These are phyloP conservation scores for Tiliacea aurago DNA, from an alignment of 2,888 invertebrate genomes.

Conservation along the genomic window DNA sequence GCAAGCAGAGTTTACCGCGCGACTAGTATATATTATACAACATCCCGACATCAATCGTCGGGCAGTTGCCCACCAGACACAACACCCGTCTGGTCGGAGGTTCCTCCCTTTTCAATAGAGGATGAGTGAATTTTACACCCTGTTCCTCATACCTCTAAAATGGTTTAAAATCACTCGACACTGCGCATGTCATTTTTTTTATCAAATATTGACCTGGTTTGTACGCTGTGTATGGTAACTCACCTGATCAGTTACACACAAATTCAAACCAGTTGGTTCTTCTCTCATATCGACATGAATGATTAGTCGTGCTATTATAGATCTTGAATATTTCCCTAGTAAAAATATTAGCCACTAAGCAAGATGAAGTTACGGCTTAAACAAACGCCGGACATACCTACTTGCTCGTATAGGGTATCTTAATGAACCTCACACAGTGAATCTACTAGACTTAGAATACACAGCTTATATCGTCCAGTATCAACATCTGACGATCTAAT, in stretches of 20 bases:
- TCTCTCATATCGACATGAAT: not conserved
- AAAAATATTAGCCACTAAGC: not conserved
- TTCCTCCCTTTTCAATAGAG: no score
- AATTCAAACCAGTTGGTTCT: no score
- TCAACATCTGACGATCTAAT: constrained; percentile 1
- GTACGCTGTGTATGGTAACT: not conserved
- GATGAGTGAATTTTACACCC: no score
- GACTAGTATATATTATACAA: no score
- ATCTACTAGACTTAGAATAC: not conserved
- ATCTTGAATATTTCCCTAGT: not conserved
- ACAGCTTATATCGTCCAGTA: not conserved
- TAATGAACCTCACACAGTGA: not conserved
- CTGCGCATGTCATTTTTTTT: not conserved
- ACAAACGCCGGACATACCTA: not conserved
- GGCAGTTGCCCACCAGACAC: no score
- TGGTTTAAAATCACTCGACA: not conserved
- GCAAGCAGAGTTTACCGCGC: no score
- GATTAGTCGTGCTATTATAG: not conserved
- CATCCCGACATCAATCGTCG: no score
- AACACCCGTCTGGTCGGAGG: no score
- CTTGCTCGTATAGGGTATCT: not conserved
- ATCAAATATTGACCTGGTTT: not conserved
- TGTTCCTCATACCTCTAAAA: no score
- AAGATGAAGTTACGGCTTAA: not conserved
- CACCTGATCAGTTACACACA: not conserved